Percentiles rank a stretch among this genome's conserved stretches.
Evolutionary conservation across 2,113 vertebrate species (phyloP).

Genomic region (Sciurus niger): DNA sequence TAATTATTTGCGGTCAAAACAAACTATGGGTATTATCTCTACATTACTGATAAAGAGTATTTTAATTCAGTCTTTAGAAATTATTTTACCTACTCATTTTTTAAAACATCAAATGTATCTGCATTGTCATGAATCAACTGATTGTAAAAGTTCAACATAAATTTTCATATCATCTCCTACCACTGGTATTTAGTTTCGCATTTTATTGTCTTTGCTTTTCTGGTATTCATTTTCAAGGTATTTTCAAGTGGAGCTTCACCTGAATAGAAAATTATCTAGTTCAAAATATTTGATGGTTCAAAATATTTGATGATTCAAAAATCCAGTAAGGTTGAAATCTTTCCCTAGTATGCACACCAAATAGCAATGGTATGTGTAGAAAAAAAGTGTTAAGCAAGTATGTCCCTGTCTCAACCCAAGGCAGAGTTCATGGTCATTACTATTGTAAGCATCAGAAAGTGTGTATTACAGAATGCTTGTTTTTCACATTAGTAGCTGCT

Average conservation of each 20-base stretch:
- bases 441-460: not conserved
- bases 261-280: not conserved
- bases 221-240: not conserved
- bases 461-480: accelerated
- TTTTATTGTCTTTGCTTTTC: not conserved
- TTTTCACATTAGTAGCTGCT: not conserved
- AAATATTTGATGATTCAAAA: slow-evolving; percentile 29
- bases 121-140: not conserved
- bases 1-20: slow-evolving; percentile 13
- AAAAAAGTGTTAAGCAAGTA: not conserved
- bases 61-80: not conserved
- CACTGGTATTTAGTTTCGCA: not conserved
- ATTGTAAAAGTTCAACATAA: not conserved
- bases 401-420: not conserved
- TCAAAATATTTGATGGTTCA: slow-evolving; percentile 16
- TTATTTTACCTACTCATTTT: not conserved
- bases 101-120: not conserved
- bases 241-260: not conserved
- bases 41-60: not conserved
- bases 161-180: not conserved
- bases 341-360: accelerated
- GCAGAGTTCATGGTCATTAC: not conserved
- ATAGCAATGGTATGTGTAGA: not conserved
- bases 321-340: not conserved
- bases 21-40: not conserved